Percentiles rank a stretch among this genome's conserved stretches.
Evolutionary conservation across 92 coral and sea anemone genomes (phyloP).

Genomic region (Porites rus): DNA sequence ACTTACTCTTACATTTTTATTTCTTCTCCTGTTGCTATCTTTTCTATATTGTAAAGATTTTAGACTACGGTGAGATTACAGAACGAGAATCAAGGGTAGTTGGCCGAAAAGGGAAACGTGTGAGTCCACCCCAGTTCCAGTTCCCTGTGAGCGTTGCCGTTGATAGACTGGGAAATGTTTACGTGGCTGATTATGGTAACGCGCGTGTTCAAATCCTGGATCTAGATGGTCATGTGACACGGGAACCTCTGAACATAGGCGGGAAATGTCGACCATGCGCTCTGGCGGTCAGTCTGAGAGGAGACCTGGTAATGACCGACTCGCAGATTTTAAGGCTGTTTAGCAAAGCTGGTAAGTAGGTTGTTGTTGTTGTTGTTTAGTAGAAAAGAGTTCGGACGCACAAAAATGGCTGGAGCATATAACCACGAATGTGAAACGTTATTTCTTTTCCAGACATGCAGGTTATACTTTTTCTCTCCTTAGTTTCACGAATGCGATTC

Average conservation of each 20-base stretch:
- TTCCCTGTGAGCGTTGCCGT: constrained; percentile 81
- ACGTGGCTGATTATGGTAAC: constrained; percentile 93
- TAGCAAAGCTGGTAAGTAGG: constrained; percentile 74
- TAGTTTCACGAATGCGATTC: too few relatives aligned
- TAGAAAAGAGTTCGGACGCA: too few relatives aligned
- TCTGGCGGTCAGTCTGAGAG: constrained; percentile 77
- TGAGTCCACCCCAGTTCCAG: constrained; percentile 86
- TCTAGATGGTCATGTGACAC: constrained; percentile 60
- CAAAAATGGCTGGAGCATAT: not conserved
- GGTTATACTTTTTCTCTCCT: too few relatives aligned
- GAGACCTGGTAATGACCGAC: constrained; percentile 88
- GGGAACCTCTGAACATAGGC: constrained; percentile 90
- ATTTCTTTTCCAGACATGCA: too few relatives aligned
- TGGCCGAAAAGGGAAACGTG: constrained; percentile 89
- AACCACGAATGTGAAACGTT: too few relatives aligned
- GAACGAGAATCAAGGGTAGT: constrained; percentile 78
- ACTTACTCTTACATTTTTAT: not conserved
- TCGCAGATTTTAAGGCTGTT: constrained; percentile 89
- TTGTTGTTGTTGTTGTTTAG: too few relatives aligned
- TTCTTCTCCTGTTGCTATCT: not conserved
- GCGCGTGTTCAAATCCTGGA: constrained; percentile 85
- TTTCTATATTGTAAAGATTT: constrained; percentile 48
- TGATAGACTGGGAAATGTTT: constrained; percentile 70
- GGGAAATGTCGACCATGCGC: constrained; percentile 94
- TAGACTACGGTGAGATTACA: constrained; percentile 83